These are phyloP conservation scores for Alethe castanea DNA, from an alignment of 2,113 vertebrate species.

Conservation along the genomic window DNA sequence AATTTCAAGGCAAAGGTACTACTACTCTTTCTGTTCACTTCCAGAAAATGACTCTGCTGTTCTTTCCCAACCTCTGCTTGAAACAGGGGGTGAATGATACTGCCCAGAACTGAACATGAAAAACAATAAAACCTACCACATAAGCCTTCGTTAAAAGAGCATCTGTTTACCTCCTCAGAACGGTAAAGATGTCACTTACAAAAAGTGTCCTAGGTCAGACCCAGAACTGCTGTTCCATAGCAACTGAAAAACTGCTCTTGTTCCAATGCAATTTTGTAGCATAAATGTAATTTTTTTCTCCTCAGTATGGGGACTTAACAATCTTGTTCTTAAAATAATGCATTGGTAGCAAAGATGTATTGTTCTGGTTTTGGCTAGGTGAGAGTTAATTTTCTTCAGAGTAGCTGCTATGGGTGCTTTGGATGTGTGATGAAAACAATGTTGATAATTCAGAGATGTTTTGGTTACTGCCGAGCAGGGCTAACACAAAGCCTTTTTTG, in stretches of 20 bases:
- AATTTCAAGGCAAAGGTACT: not conserved
- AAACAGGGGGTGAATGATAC: not conserved
- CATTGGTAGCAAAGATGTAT: not conserved
- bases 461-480: not conserved
- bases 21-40: not conserved
- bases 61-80: not conserved
- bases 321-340: not conserved
- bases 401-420: not conserved
- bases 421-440: not conserved
- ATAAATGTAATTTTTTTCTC: not conserved
- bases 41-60: not conserved
- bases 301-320: not conserved
- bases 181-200: not conserved
- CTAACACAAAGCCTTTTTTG: not conserved
- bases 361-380: not conserved
- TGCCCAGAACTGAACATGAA: not conserved
- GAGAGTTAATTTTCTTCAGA: not conserved
- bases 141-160: not conserved
- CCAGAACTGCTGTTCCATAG: not conserved
- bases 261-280: not conserved
- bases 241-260: not conserved
- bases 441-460: not conserved
- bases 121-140: fast-evolving
- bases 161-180: not conserved
- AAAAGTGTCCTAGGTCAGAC: not conserved